Evolutionary conservation across 2,888 invertebrate species (phyloP), one percentile per base, ranked within the genome.

Genomic region (Thereva unica): DNA sequence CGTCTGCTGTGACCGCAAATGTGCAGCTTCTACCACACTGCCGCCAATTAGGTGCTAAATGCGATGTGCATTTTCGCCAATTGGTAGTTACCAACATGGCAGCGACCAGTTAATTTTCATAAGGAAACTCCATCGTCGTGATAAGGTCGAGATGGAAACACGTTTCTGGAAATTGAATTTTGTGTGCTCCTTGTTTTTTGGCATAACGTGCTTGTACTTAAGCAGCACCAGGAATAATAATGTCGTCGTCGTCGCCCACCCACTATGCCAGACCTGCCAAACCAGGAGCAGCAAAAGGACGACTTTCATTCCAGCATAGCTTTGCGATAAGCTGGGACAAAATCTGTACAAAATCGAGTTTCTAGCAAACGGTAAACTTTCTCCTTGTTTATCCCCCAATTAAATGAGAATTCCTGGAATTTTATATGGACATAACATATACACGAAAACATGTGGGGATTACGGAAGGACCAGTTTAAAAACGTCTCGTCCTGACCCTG

Each of bases 81-180:
- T 56, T 55, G 65, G 23, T 37, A 54, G 37, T 55, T 42, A 35
- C 9, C 47, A 38, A 45, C 49, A 1, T 23, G 23, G 23, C 23
- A 23, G 55, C 47, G 44, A 56, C 55, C 55, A 55, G 65, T 65
- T 65, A 65, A 65, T 65, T 55, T 56, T 54, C 64, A 55, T 64
- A 64, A 64, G 23, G 55, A 54, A 47, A 65, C 44, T 55, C 40
- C 2, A 1, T 55, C 35, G 65, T 40, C 56, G 53, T 55, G 65
- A 65, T 65, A 65, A 65, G 55, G 55, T 65, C 55, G 44, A 65
- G 55, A 65, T 65, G 65, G 55, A 65, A 65, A 65, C 65, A 65
- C 65, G 65, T 54, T 65, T 45, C 56, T 23, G 45, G 47, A 65
- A 65, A 65, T 65, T 65, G 65, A 65, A 65, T 65, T 65, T 55